Evolutionary conservation across 1,140 invertebrate genomes (phyloP), one percentile per base, ranked within the genome.

Genomic region (Marisa cornuarietis): DNA sequence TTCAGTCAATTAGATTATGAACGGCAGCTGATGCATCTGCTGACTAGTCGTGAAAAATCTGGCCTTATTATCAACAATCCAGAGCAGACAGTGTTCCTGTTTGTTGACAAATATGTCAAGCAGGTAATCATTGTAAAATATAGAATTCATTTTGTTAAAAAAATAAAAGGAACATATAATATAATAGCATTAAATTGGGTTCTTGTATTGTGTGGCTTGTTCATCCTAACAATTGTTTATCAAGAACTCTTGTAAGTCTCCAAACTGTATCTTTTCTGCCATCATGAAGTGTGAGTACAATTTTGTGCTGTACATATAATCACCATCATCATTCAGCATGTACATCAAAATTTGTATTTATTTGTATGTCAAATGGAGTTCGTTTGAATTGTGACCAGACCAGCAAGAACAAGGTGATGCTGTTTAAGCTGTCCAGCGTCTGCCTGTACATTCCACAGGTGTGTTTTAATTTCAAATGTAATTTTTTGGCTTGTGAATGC

Each of bases 21-120:
- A 80, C 87, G 87, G 73, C 88, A 89, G 79, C 80, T 89, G 66
- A 83, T 88, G 80, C 80, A 83, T 68, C 83, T 90, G 22, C 62
- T 88, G 26, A 83, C 85, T 42, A 80, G 82, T 22, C 85, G 85
- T 54, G 86, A 90, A 42, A 87, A 87, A 77, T 82, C 81, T 66
- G 88, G 87, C 63, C 84, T 89, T 31, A 89, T 90, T 72, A 88
- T 90, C 76, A 89, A 84, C 84, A 90, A 90, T 79, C 82, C 87
- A 26, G 81, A 83, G 62, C 88, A 90, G 84, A 85, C 87, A 24
- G 84, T 90, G 84, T 90, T 90, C 80, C 82, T 90, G 52, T 90
- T 90, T 84, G 83, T 90, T 54, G 87, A 90, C 78, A 86, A 87
- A 81, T 85, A 88, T 66, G 83, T 87, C 49, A 79, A 89, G 58